Evolutionary conservation across 2,797 vertebrate species (phyloP).

Genomic region (Brachyalestes nurse): DNA sequence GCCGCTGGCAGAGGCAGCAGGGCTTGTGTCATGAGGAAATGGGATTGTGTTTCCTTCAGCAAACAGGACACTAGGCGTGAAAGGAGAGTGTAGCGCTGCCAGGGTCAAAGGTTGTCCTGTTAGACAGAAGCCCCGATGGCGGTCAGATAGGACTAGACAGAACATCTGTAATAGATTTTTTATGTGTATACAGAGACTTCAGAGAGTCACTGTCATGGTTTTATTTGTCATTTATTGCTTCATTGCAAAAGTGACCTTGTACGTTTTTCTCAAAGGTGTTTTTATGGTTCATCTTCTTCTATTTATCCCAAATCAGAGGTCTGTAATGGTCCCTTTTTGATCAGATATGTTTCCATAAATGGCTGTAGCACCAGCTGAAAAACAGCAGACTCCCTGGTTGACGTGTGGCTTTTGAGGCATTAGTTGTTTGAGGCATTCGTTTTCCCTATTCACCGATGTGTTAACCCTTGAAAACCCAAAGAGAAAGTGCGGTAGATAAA

Average conservation of each 20-base stretch:
- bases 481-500: conserved; percentile 33
- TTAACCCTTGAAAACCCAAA: conserved; percentile 21
- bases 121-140: conserved; percentile 1
- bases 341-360: neutral
- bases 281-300: conserved; percentile 4
- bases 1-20: conserved; percentile 17
- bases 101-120: conserved; percentile 14
- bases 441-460: neutral
- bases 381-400: conserved; percentile 3
- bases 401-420: conserved; percentile 7
- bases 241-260: neutral
- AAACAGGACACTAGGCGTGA: conserved; percentile 24
- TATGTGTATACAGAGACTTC: conserved; percentile 16
- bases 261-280: neutral
- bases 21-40: conserved; percentile 28
- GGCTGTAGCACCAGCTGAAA: neutral
- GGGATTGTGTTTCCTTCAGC: conserved; percentile 34
- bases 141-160: conserved; percentile 8
- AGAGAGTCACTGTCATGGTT: neutral
- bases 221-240: conserved; percentile 4
- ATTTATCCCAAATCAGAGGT: neutral
- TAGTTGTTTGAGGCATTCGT: neutral
- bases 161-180: conserved; percentile 27
- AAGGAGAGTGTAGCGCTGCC: conserved; percentile 1
- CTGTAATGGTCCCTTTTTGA: conserved; percentile 19